These are phyloP conservation scores for Lordiphosa clarofinis DNA, from an alignment of 1,140 invertebrate genomes.

Conservation along the genomic window DNA sequence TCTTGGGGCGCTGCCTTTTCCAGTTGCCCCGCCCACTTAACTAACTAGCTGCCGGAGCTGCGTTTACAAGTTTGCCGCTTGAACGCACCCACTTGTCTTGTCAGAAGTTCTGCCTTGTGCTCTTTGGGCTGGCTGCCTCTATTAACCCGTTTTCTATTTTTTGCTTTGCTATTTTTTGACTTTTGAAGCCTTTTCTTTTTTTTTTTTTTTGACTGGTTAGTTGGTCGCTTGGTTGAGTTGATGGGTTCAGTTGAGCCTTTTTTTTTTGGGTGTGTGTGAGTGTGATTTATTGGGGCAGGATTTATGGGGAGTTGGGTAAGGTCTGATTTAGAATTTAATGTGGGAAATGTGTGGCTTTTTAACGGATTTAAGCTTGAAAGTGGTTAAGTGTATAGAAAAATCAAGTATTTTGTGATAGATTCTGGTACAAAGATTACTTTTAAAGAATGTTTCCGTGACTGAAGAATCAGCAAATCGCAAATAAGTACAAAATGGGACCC, in stretches of 20 bases:
- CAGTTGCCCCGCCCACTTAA: slow-evolving; percentile 63
- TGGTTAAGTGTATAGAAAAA: background rate
- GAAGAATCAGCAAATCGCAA: no score
- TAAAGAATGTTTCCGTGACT: no score
- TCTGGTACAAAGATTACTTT: no score
- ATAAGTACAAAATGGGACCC: no score
- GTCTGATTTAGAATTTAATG: slow-evolving; percentile 30
- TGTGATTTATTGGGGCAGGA: slow-evolving; percentile 54
- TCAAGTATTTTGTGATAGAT: no score
- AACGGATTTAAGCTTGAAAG: background rate
- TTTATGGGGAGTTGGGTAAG: slow-evolving; percentile 40
- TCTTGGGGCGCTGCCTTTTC: slow-evolving; percentile 4
- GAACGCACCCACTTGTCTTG: slow-evolving; percentile 77
- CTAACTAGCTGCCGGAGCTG: slow-evolving; percentile 71
- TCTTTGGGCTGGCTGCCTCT: slow-evolving; percentile 31
- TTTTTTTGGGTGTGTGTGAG: slow-evolving; percentile 17
- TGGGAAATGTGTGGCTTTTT: background rate
- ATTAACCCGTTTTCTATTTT: slow-evolving; percentile 65
- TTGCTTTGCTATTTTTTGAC: slow-evolving; percentile 46
- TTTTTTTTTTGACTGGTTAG: slow-evolving; percentile 34
- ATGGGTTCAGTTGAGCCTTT: slow-evolving; percentile 26
- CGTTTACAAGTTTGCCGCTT: slow-evolving; percentile 74
- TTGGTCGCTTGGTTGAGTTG: slow-evolving; percentile 39
- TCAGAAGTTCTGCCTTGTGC: slow-evolving; percentile 38
- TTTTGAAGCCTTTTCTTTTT: slow-evolving; percentile 59